Conservation (phyloP, 2,113 vertebrate species). For the Clarias batrachus region DNA sequence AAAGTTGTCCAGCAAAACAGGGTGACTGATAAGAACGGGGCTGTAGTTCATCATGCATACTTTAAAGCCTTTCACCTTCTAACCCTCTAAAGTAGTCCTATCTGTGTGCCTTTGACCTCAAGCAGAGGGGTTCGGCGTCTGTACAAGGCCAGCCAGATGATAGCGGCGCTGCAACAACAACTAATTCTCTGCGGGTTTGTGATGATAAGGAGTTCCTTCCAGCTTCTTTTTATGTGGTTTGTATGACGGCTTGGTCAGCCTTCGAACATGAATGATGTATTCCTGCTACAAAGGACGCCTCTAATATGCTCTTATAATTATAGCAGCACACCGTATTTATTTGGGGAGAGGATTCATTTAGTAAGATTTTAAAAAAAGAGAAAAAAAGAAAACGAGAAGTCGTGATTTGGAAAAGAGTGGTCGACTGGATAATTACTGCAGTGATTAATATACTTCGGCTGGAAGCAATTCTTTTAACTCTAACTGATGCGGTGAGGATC, state of each 20-base stretch:
- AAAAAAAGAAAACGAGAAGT: too few species aligned
- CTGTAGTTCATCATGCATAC: slow-evolving; percentile 9
- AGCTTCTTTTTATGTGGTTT: neutral
- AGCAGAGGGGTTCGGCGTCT: neutral
- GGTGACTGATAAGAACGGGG: neutral
- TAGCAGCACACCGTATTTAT: neutral
- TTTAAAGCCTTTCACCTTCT: slow-evolving; percentile 4
- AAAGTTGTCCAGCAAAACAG: neutral
- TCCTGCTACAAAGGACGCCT: neutral
- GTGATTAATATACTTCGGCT: too few species aligned
- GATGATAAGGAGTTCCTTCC: slow-evolving; percentile 2
- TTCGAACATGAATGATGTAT: neutral
- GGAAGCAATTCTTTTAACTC: too few species aligned
- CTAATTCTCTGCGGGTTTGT: neutral
- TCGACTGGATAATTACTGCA: too few species aligned
- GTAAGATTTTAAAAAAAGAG: too few species aligned
- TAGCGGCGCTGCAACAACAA: neutral
- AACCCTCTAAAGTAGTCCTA: neutral
- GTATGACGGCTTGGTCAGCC: neutral
- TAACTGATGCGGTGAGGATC: too few species aligned
- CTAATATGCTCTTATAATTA: neutral
- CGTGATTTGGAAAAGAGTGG: too few species aligned
- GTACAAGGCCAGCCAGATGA: neutral
- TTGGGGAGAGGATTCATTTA: neutral
- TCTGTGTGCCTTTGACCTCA: neutral